Conservation (phyloP, 2,888 invertebrate genomes). For the Boloria selene region DNA sequence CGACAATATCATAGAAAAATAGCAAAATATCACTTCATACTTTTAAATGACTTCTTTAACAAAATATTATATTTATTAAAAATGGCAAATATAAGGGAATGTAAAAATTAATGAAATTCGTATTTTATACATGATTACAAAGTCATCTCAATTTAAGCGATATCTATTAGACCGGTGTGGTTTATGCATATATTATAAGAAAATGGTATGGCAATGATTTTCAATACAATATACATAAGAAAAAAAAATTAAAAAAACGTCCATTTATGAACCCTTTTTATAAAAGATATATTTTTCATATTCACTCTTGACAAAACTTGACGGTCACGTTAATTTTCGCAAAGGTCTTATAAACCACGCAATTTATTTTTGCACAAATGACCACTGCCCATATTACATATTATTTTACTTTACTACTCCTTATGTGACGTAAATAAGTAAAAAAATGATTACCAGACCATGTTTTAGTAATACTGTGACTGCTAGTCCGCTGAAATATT, state of each 20-base stretch:
- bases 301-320: too few relatives aligned
- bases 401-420: neutral
- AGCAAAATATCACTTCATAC: constrained; percentile 16
- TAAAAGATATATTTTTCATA: too few relatives aligned
- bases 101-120: neutral
- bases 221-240: too few relatives aligned
- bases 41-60: constrained; percentile 4
- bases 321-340: too few relatives aligned
- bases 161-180: constrained; percentile 8
- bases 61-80: constrained; percentile 1
- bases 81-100: constrained; percentile 6
- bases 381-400: too few relatives aligned
- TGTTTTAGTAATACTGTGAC: neutral
- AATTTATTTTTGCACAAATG: neutral
- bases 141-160: neutral
- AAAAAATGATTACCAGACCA: neutral
- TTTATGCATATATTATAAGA: neutral
- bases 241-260: neutral
- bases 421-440: neutral
- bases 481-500: neutral
- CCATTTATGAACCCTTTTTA: too few relatives aligned
- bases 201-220: constrained; percentile 3
- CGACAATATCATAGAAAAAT: constrained; percentile 21
- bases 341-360: too few relatives aligned
- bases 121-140: constrained; percentile 5